These are phyloP conservation scores for Neostethus bicornis DNA, from an alignment of 2,797 vertebrate genomes.

Conservation along the genomic window DNA sequence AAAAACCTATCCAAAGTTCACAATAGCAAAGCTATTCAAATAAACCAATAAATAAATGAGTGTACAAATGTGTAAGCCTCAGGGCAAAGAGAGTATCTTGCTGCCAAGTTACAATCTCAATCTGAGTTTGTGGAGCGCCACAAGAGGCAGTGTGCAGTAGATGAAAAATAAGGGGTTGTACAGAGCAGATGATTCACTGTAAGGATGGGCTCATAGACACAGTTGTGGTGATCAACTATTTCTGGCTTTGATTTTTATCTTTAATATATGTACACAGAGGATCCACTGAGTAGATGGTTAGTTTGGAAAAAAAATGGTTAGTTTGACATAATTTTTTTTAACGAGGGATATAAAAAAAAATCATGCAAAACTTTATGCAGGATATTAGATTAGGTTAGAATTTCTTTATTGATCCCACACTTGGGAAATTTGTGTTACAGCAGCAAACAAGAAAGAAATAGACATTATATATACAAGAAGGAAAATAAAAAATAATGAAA, in stretches of 20 bases:
- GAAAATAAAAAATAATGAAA: too few relatives aligned
- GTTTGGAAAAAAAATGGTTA: constrained; percentile 1
- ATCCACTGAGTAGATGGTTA: neutral
- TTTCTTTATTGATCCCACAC: too few relatives aligned
- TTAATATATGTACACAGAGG: neutral
- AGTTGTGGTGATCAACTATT: constrained; percentile 40
- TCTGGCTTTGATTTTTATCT: neutral
- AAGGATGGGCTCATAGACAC: constrained; percentile 35
- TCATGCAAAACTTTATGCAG: neutral
- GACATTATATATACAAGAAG: too few relatives aligned
- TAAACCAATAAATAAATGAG: constrained; percentile 76
- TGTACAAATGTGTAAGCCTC: constrained; percentile 67
- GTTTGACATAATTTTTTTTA: neutral
- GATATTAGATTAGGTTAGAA: too few relatives aligned
- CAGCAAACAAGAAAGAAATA: too few relatives aligned
- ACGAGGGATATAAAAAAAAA: constrained; percentile 1
- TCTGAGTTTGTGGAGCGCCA: constrained; percentile 53
- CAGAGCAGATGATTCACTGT: constrained; percentile 35
- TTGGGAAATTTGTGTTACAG: too few relatives aligned
- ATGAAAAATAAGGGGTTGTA: constrained; percentile 26
- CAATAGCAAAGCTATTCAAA: constrained; percentile 69
- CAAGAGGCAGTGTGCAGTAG: constrained; percentile 64
- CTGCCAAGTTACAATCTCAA: constrained; percentile 66
- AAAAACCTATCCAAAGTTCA: constrained; percentile 70
- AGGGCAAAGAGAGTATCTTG: constrained; percentile 59